Conservation (phyloP, 92 coral and sea anemone genomes). For the Porites cylindrica region DNA sequence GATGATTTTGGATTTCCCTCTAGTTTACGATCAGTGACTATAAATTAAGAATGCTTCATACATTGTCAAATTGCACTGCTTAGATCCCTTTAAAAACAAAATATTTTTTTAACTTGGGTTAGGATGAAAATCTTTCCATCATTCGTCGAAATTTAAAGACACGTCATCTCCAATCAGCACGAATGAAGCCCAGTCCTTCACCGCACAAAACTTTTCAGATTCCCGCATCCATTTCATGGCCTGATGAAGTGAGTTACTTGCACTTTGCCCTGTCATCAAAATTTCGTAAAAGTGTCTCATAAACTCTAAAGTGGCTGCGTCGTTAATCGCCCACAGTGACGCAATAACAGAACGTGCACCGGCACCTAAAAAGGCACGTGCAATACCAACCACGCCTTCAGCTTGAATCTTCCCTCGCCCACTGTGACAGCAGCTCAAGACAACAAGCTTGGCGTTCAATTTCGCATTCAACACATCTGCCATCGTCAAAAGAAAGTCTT, state of each 20-base stretch:
- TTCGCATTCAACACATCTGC: background rate
- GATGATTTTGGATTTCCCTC: too few species aligned
- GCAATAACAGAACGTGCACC: background rate
- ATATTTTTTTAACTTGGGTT: too few species aligned
- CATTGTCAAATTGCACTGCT: too few species aligned
- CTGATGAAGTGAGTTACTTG: background rate
- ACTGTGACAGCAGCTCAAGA: constrained; percentile 14
- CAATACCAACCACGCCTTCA: background rate
- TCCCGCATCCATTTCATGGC: background rate
- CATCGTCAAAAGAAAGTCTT: background rate
- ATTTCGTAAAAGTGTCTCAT: background rate
- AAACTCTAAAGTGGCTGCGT: background rate
- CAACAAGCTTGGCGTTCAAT: constrained; percentile 3
- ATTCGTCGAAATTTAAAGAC: background rate
- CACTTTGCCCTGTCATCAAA: background rate
- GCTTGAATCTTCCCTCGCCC: constrained; percentile 1
- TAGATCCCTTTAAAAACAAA: too few species aligned
- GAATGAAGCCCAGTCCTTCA: background rate
- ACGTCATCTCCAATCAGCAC: constrained; percentile 3
- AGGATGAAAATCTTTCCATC: too few species aligned
- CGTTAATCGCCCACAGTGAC: background rate
- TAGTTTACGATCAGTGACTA: too few species aligned
- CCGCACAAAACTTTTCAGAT: background rate
- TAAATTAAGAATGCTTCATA: too few species aligned
- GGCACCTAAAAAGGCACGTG: too few species aligned